These are phyloP conservation scores for Aphaenogaster rudis DNA, from an alignment of 1,140 invertebrate genomes.

Conservation along the genomic window DNA sequence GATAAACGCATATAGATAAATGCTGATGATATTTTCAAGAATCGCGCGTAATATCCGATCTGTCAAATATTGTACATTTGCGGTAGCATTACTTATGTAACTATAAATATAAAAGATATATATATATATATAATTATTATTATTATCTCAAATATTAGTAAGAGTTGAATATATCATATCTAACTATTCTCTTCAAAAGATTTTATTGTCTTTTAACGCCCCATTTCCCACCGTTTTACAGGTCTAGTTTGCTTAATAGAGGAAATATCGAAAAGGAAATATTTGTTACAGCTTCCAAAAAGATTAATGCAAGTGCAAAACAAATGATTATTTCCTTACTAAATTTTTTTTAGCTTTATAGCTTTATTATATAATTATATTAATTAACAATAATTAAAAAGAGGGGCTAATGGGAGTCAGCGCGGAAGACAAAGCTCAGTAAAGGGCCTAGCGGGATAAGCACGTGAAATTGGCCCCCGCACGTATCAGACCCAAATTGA, in stretches of 20 bases:
- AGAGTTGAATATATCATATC: slow-evolving; percentile 81
- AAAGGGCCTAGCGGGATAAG: too few relatives aligned
- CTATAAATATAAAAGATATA: slow-evolving; percentile 66
- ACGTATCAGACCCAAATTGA: too few relatives aligned
- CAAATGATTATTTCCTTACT: too few relatives aligned
- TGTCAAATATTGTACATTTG: slow-evolving; percentile 83
- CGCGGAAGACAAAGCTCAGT: too few relatives aligned
- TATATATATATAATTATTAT: slow-evolving; percentile 53
- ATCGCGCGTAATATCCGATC: slow-evolving; percentile 68
- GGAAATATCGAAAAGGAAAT: too few relatives aligned
- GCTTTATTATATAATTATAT: too few relatives aligned
- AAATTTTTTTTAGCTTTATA: too few relatives aligned
- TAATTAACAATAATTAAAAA: too few relatives aligned
- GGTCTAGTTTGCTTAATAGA: neutral
- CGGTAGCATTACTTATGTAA: slow-evolving; percentile 72
- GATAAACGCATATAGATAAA: slow-evolving; percentile 15
- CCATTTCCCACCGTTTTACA: neutral
- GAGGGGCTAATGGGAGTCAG: too few relatives aligned
- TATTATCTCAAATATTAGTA: slow-evolving; percentile 73
- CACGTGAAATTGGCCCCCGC: too few relatives aligned
- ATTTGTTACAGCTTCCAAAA: too few relatives aligned
- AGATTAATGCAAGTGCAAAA: too few relatives aligned
- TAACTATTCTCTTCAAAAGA: slow-evolving; percentile 70
- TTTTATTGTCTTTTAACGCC: slow-evolving; percentile 11
- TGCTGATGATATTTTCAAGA: slow-evolving; percentile 72